A percentile compares a stretch with the other conserved stretches of the same genome.
Evolutionary conservation across 2,888 invertebrate genomes (phyloP).

Genomic region (Mycalesis mineus): DNA sequence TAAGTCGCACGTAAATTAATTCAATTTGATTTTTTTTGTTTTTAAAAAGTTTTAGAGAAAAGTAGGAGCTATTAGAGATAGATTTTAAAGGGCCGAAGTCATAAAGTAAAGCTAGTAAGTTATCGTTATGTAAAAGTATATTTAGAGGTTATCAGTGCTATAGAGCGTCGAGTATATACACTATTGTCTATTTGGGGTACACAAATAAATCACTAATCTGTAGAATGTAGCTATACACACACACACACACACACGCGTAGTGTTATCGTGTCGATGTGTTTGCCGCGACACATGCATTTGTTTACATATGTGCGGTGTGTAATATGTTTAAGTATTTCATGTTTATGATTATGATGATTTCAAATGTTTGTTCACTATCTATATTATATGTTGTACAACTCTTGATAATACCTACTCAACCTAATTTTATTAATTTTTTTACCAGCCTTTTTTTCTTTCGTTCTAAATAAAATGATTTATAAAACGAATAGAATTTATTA

Average conservation of each 20-base stretch:
- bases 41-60: no score
- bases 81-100: no score
- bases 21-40: no score
- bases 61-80: no score
- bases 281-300: conserved; percentile 3
- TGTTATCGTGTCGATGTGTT: conserved; percentile 1
- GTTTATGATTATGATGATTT: conserved; percentile 1
- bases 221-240: background rate
- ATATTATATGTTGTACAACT: no score
- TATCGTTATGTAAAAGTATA: background rate
- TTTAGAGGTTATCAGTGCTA: background rate
- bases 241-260: background rate
- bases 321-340: background rate
- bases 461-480: no score
- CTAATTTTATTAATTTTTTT: no score
- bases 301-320: background rate
- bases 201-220: conserved; percentile 5
- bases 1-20: no score
- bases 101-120: no score
- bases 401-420: no score
- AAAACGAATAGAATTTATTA: no score
- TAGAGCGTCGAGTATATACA: background rate
- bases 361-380: background rate
- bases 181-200: conserved; percentile 1
- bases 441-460: no score